Evolutionary conservation across 2,113 vertebrate genomes (phyloP), one percentile per base, ranked within the genome.

Genomic region (Platichthys flesus): DNA sequence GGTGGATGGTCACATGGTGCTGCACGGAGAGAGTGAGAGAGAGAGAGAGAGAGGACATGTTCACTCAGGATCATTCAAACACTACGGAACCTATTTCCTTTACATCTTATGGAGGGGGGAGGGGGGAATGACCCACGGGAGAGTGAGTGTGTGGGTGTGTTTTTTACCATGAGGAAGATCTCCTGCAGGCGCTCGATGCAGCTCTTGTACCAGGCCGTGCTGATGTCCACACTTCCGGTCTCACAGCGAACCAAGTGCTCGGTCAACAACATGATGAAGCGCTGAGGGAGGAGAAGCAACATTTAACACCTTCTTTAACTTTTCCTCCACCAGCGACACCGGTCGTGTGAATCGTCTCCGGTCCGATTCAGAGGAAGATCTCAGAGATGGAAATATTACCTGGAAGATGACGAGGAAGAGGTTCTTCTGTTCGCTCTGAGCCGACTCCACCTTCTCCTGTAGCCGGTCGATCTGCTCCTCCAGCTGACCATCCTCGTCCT

Each of bases 331-430:
- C 9, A 3, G 42, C 12, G 9, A 45, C 42, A 15, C 3, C 45
- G 15, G 45, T 13, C 40, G 0, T 42, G 1, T 15, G 45, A 49
- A 1, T 18, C 5, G 1, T 2, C 45, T 5, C 45, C 6, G 15
- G 4, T 49, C 45, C 0, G 45, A 16, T 15, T 49, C 45, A 15
- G 45, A 31, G 7, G 28, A 31, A 1, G 28, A 47, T 5, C 15
- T 18, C 10, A 13, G 40, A 42, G 40, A 12, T 42, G 10, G 40
- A 42, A 13, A 13, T 9, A 1, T 54, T 57, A 99, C 97, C 97
- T 99, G 98, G 88, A 99, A 99, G 92, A 99, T 98, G 82, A 98
- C 97, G 20, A 98, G 96, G 91, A 99, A 99, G 67, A 99, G 98
- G 85, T 99, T 99, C 91, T 99, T 99, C 71, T 99, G 98, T 81